Base-by-base conservation (phyloP, 2,797 vertebrate species). In the Coendou prehensilis region DNA sequence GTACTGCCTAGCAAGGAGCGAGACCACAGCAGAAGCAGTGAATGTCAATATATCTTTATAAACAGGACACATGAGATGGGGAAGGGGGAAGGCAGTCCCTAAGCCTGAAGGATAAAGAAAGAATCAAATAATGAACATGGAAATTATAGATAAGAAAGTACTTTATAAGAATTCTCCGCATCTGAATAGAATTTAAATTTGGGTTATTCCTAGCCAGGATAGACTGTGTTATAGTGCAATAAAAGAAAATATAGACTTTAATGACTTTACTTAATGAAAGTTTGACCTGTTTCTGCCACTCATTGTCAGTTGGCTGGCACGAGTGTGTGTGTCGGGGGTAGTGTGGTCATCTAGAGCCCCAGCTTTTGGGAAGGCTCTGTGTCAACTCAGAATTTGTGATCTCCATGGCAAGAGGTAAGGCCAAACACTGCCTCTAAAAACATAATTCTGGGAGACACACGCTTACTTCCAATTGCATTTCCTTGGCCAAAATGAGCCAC, bases 131-230 rank as follows among this genome's bases (percentile, higher is more conserved):
- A 4, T n/a, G 45, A 89, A 59, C 45, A 33, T 56, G 64, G 37
- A 91, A 86, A 15, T 45, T 2, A 28, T 30, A 52, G n/a, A 26
- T 50, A 56, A 83, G 63, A 90, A 94, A 63, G 20, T 41, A 8
- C 37, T 89, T 91, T 57, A 6, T 63, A 80, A 81, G 80, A 79
- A 63, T 54, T 15, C 30, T 59, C 30, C n/a, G 0, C 8, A 9
- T 85, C 41, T 59, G 61, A 80, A 57, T 47, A 52, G 47, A 59
- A 30, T 75, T 71, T 83, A 59, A 52, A 59, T 91, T 93, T 50
- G 30, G 45, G 33, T 30, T 63, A 41, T 69, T 56, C 45, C 54
- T 63, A 28, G 45, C 56, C 22, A 85, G 88, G 13, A 80, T 20
- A 84, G 64, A 15, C 59, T 64, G n/a, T 30, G 6, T 61, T 69